These are phyloP conservation scores for Drosophila setosimentum DNA, from an alignment of 2,888 invertebrate species.

Conservation along the genomic window DNA sequence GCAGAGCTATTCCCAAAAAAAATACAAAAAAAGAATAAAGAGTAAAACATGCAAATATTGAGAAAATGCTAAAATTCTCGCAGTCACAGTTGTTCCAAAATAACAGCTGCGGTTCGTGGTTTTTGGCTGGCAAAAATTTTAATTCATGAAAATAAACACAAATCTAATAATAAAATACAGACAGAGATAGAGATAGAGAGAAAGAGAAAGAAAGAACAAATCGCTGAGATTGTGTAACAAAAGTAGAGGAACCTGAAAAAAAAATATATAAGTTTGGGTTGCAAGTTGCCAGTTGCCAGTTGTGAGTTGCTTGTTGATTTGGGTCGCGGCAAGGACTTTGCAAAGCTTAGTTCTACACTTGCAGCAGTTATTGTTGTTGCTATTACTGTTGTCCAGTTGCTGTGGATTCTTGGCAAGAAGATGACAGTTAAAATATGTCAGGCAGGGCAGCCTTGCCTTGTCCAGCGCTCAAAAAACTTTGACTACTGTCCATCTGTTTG, in stretches of 20 bases:
- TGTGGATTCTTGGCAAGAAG: slow-evolving; percentile 48
- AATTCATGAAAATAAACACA: slow-evolving; percentile 51
- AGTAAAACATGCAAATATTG: not conserved
- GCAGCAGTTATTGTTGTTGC: slow-evolving; percentile 18
- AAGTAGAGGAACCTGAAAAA: not conserved
- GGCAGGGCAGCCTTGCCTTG: slow-evolving; percentile 28
- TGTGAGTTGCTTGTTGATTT: slow-evolving; percentile 60
- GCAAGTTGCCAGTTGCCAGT: slow-evolving; percentile 21
- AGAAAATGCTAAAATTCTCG: not conserved
- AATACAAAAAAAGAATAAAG: not conserved
- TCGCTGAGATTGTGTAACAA: slow-evolving; percentile 21
- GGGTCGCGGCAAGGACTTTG: slow-evolving; percentile 75
- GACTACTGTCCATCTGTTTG: slow-evolving; percentile 44
- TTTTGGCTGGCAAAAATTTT: slow-evolving; percentile 27
- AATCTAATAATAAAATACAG: slow-evolving; percentile 33
- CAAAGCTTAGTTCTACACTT: slow-evolving; percentile 53
- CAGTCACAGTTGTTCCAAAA: not conserved
- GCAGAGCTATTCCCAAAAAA: not conserved
- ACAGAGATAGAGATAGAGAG: not conserved
- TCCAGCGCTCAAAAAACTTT: slow-evolving; percentile 34
- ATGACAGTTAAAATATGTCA: slow-evolving; percentile 77
- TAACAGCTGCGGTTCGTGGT: not conserved
- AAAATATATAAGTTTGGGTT: slow-evolving; percentile 6
- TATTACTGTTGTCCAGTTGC: slow-evolving; percentile 28
- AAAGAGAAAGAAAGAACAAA: not conserved